Percentiles rank a stretch among this genome's conserved stretches.
Evolutionary conservation across 2,888 invertebrate species (phyloP).

Genomic region (Marronus borbonicus): DNA sequence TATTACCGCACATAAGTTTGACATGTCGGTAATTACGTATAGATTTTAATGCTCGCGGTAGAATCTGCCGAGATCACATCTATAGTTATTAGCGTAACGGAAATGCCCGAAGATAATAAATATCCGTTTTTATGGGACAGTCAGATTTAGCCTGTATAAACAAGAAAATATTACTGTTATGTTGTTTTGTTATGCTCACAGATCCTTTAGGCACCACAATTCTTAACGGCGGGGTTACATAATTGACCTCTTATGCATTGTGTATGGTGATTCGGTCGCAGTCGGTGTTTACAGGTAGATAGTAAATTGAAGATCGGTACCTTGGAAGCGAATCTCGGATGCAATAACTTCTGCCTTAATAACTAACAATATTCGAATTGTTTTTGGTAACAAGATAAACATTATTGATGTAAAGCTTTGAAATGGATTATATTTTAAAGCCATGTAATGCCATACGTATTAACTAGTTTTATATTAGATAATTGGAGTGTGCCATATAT

Average conservation of each 20-base stretch:
- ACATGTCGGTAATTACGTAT: constrained; percentile 43
- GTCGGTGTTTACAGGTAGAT: constrained; percentile 1
- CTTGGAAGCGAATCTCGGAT: not conserved
- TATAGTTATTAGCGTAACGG: constrained; percentile 45
- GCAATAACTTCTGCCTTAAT: no score
- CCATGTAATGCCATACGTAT: no score
- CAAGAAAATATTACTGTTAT: constrained; percentile 44
- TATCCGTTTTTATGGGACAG: constrained; percentile 39
- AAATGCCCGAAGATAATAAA: constrained; percentile 40
- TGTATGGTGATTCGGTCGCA: constrained; percentile 5
- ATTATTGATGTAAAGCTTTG: not conserved
- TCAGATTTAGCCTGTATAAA: constrained; percentile 44
- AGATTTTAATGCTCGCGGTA: constrained; percentile 41
- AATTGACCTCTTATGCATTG: constrained; percentile 46
- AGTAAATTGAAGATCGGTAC: not conserved
- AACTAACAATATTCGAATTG: no score
- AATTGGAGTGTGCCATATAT: no score
- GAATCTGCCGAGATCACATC: constrained; percentile 40
- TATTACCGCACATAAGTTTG: constrained; percentile 37
- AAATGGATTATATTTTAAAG: not conserved
- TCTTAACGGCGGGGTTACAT: constrained; percentile 31
- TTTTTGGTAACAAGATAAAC: not conserved
- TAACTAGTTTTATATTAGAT: no score
- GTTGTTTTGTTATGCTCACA: constrained; percentile 39
- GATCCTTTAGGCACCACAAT: constrained; percentile 33